Percentiles rank a stretch among this genome's conserved stretches.
Evolutionary conservation across 2,888 invertebrate genomes (phyloP).

Genomic region (Cinara cedri): DNA sequence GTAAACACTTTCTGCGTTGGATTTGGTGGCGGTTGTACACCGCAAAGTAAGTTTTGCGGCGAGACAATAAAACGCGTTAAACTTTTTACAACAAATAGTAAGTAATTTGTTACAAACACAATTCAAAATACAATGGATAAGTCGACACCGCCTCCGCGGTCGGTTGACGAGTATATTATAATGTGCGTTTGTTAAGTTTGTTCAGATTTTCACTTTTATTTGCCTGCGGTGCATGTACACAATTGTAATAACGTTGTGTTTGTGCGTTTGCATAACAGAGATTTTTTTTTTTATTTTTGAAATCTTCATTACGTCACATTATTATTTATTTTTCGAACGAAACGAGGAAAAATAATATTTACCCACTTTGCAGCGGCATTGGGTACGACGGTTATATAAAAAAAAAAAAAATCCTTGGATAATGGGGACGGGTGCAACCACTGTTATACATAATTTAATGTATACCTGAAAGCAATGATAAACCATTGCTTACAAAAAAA

Average conservation of each 20-base stretch:
- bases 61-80: slow-evolving; percentile 29
- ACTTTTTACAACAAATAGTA: slow-evolving; percentile 24
- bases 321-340: neutral
- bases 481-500: too few relatives aligned
- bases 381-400: too few relatives aligned
- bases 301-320: neutral
- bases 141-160: neutral
- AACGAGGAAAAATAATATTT: too few relatives aligned
- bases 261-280: neutral
- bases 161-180: too few relatives aligned
- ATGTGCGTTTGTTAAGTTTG: neutral
- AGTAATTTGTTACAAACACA: slow-evolving; percentile 15
- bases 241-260: too few relatives aligned
- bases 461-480: too few relatives aligned
- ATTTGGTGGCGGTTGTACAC: neutral
- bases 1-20: neutral
- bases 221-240: too few relatives aligned
- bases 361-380: too few relatives aligned
- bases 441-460: too few relatives aligned
- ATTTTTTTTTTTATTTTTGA: neutral
- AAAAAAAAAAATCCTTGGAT: too few relatives aligned
- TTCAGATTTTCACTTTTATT: neutral
- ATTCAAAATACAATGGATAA: slow-evolving; percentile 7
- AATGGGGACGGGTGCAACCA: too few relatives aligned
- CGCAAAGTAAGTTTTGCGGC: slow-evolving; percentile 12